phyloP scores from a whole-genome alignment of 2,113 vertebrate genomes.

The Podiceps cristatus region DNA sequence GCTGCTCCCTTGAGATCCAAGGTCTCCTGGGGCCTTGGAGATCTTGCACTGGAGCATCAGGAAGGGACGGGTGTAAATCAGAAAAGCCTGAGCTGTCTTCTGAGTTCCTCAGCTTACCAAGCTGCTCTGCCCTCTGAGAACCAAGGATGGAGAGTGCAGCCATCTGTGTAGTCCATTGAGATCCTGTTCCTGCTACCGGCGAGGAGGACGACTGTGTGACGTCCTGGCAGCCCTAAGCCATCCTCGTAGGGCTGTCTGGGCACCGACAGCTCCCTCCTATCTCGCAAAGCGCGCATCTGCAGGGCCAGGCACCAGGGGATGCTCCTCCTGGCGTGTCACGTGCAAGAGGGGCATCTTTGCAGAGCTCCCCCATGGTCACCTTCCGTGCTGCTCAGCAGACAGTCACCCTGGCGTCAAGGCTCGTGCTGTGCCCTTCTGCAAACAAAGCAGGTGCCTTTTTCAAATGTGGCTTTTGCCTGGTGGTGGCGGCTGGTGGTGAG shows the following conservation, averaged over 20 bases:
- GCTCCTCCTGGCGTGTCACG: not conserved
- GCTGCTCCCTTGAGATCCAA: not conserved
- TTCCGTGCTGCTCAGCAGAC: not conserved
- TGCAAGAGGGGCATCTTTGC: not conserved
- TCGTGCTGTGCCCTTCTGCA: not conserved
- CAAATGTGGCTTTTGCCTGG: not conserved
- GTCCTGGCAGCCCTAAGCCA: not conserved
- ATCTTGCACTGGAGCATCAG: not conserved
- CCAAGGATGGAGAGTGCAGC: fast-evolving
- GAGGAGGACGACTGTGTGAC: not conserved
- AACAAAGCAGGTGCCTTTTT: not conserved
- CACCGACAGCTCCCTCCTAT: not conserved
- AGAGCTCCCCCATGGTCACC: fast-evolving
- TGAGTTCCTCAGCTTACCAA: fast-evolving
- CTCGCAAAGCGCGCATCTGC: not conserved
- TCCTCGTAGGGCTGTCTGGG: not conserved
- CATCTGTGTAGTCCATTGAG: fast-evolving
- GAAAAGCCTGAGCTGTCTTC: not conserved
- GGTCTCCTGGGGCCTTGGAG: fast-evolving
- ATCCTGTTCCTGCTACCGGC: fast-evolving
- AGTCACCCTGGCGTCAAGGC: fast-evolving
- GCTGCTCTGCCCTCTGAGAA: not conserved
- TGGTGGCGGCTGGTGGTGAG: not conserved
- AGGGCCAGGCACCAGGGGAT: not conserved
- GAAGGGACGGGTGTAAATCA: not conserved